Conservation (phyloP, 2,797 vertebrate species). For the Helostoma temminkii region DNA sequence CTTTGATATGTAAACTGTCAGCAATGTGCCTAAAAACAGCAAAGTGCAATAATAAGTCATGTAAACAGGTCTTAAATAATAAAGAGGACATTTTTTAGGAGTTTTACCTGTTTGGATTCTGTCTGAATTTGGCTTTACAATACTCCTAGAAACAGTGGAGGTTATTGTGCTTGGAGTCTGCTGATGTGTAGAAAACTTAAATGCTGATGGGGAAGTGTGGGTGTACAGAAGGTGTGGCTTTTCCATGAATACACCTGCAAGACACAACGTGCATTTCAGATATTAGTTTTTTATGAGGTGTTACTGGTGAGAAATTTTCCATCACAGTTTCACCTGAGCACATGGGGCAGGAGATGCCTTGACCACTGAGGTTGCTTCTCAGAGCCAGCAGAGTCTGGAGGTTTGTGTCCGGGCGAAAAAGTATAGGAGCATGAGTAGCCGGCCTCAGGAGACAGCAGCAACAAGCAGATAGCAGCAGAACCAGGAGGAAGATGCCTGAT, state of each 20-base stretch:
- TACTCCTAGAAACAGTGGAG: constrained; percentile 37
- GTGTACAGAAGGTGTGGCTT: constrained; percentile 91
- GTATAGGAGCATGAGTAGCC: constrained; percentile 92
- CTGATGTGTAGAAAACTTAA: constrained; percentile 84
- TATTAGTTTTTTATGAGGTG: neutral
- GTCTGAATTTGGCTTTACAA: constrained; percentile 41
- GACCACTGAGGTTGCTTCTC: constrained; percentile 96
- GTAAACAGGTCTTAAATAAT: neutral
- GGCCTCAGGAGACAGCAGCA: constrained; percentile 93
- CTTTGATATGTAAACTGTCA: constrained; percentile 93
- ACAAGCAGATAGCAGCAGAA: constrained; percentile 90
- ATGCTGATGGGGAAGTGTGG: constrained; percentile 84
- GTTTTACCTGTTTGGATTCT: constrained; percentile 70
- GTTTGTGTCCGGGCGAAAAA: constrained; percentile 96
- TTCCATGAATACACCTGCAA: constrained; percentile 96
- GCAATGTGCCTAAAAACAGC: constrained; percentile 82
- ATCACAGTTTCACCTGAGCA: constrained; percentile 91
- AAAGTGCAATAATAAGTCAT: neutral
- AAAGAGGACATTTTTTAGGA: neutral
- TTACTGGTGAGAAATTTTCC: neutral
- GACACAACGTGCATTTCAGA: constrained; percentile 24
- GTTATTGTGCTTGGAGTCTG: constrained; percentile 33
- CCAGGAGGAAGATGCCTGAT: constrained; percentile 89
- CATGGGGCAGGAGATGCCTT: constrained; percentile 96
- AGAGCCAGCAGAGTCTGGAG: constrained; percentile 95